Evolutionary conservation across 2,797 vertebrate species (phyloP), one percentile per base, ranked within the genome.

Genomic region (Triplophysa bombifrons): DNA sequence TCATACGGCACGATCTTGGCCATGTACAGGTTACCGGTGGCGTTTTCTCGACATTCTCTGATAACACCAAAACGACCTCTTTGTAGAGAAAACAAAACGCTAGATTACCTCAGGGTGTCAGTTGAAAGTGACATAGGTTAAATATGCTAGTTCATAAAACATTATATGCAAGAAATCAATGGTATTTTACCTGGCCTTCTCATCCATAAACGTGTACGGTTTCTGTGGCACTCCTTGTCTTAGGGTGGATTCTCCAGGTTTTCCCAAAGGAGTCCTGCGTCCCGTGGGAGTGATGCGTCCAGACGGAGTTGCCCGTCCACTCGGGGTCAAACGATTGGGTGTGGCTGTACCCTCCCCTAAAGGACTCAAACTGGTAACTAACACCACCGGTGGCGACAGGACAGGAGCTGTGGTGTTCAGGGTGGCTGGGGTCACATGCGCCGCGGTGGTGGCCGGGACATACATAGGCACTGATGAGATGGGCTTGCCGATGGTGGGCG

Each of bases 171-270:
- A 41, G 41, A 9, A 41, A 41, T 44, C 27, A 77, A 41, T 58
- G 3, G 38, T 44, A 51, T 17, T 86, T 91, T 91, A 96, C 98
- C 98, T 97, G 66, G 96, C 96, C 87, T 98, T 99, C 90, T 99
- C 98, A 0, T 99, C 98, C 95, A 99, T 93, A 86, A 99, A 99
- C 7, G 98, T 99, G 80, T 99, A 99, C 0, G 98, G 98, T 85
- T 99, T 99, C 90, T 99, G 98, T 44, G 97, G 97, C 16, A 96
- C 93, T 0, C 96, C 98, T 85, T 97, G 97, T 30, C 96, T 94
- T 71, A 99, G 89, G 1, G 92, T 88, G 0, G 92, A 92, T 56
- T 95, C 94, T 71, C 92, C 89, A 34, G 90, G 74, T 64, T 90
- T 92, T 16, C 88, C 89, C 72, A 91, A 30, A 0, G 93, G 93